Evolutionary conservation across 2,113 vertebrate genomes (phyloP).

Genomic region (Anseranas semipalmata): DNA sequence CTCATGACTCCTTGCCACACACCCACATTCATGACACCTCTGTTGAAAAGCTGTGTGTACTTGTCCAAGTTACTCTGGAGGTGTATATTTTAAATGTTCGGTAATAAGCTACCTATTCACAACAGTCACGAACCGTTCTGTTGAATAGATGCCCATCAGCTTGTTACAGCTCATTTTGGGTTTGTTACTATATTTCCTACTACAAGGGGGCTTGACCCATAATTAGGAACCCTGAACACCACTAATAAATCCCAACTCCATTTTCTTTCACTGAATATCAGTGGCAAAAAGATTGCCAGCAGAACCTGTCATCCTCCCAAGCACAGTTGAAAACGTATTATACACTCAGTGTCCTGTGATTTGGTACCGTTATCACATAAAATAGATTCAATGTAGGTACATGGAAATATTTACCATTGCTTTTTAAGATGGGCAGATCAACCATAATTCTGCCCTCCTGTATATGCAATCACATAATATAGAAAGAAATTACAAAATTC

Average conservation of each 20-base stretch:
- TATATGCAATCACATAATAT: neutral
- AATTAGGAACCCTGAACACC: neutral
- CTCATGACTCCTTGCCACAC: neutral
- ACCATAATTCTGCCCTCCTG: neutral
- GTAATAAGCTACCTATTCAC: neutral
- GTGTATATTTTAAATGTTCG: neutral
- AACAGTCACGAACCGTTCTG: neutral
- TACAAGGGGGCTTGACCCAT: neutral
- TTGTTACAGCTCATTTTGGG: neutral
- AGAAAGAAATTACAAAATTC: neutral
- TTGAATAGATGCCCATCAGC: neutral
- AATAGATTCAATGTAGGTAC: neutral
- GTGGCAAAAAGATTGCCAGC: neutral
- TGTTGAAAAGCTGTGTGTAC: neutral
- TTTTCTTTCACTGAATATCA: neutral
- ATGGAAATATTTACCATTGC: neutral
- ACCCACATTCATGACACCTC: neutral
- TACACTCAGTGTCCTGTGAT: neutral
- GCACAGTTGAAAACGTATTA: neutral
- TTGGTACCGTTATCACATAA: neutral
- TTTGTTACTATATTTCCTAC: neutral
- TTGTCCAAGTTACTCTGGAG: neutral
- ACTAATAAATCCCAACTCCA: neutral
- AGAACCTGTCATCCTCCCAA: neutral
- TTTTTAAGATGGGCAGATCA: neutral